Evolutionary conservation across 2,113 vertebrate species (phyloP).

Genomic region (Leptocoma aspasia): DNA sequence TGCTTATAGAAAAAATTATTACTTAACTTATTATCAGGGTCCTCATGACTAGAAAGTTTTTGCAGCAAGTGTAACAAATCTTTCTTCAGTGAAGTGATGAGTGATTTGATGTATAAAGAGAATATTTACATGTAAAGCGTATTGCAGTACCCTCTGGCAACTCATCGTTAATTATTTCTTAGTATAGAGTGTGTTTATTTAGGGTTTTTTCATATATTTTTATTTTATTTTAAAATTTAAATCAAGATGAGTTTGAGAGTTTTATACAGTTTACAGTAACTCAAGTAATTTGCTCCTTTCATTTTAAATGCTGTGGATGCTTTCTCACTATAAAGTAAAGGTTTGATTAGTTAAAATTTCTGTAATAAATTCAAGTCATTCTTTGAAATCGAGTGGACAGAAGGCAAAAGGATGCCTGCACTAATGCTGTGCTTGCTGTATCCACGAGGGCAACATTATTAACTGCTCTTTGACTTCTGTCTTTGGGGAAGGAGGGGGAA

Average conservation of each 20-base stretch:
- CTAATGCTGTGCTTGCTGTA: not conserved
- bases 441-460: rapidly evolving
- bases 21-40: slow-evolving; percentile 26
- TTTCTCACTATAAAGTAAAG: not conserved
- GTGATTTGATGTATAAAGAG: not conserved
- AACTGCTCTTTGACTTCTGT: not conserved
- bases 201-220: rapidly evolving
- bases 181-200: not conserved
- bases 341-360: not conserved
- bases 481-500: not conserved
- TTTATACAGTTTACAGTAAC: not conserved
- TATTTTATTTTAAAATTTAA: not conserved
- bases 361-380: not conserved
- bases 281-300: not conserved
- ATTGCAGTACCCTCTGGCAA: not conserved
- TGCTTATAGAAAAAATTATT: slow-evolving; percentile 43
- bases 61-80: not conserved
- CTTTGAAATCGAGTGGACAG: not conserved
- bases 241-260: not conserved
- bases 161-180: not conserved
- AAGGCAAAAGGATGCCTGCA: not conserved
- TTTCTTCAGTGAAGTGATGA: not conserved
- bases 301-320: not conserved
- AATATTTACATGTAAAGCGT: not conserved
- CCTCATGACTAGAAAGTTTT: not conserved